A percentile compares a stretch with the other conserved stretches of the same genome.
These are phyloP conservation scores for Craniophora ligustri DNA, from an alignment of 2,888 invertebrate genomes.

Conservation along the genomic window DNA sequence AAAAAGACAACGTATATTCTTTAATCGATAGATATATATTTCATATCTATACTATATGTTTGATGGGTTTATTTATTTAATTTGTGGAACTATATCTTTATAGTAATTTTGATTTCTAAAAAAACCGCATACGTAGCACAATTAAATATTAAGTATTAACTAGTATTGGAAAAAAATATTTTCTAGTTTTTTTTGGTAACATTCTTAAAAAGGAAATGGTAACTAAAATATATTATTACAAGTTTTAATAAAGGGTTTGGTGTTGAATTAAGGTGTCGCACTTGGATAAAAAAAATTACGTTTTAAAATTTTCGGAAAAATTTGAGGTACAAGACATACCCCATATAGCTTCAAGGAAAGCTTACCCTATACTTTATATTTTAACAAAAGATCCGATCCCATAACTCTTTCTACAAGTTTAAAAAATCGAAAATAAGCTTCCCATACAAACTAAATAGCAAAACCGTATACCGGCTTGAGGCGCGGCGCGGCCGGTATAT, in stretches of 20 bases:
- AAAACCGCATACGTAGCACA: too few species aligned
- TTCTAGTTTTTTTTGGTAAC: neutral
- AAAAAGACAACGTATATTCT: too few species aligned
- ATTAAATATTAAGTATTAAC: too few species aligned
- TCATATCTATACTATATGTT: too few species aligned
- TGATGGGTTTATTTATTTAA: too few species aligned
- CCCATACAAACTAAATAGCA: conserved; percentile 87
- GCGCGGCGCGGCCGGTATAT: conserved; percentile 87
- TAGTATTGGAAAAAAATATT: too few species aligned
- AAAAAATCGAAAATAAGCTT: conserved; percentile 85
- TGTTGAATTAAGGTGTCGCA: neutral
- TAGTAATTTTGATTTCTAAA: too few species aligned
- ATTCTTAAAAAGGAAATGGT: neutral
- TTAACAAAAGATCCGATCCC: conserved; percentile 80
- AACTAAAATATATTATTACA: neutral
- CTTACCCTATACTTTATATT: conserved; percentile 80
- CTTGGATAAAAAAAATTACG: conserved; percentile 13
- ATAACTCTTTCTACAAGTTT: conserved; percentile 77
- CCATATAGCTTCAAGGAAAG: conserved; percentile 82
- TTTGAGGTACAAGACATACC: conserved; percentile 64
- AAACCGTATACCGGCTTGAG: conserved; percentile 84
- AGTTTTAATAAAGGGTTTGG: conserved; percentile 4
- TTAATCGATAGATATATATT: too few species aligned
- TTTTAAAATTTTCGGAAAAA: conserved; percentile 62
- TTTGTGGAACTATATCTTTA: too few species aligned